phyloP scores from a whole-genome alignment of 1,140 invertebrate species.

The Trichoplusia ni region DNA sequence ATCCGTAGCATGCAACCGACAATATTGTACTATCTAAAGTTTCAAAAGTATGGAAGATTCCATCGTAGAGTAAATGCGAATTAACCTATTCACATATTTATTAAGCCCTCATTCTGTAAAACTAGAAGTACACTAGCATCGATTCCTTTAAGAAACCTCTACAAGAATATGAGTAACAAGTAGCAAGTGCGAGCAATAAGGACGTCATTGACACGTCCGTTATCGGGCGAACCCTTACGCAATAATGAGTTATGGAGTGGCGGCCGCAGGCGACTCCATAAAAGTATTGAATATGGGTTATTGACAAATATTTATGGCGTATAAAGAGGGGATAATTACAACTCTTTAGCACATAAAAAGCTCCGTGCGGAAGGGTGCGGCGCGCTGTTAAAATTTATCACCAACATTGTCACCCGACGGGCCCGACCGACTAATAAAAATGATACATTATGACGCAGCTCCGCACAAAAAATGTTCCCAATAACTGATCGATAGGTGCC shows the following conservation, averaged over 20 bases:
- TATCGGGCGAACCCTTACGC: slow-evolving; percentile 61
- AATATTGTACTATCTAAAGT: no score
- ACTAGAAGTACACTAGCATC: no score
- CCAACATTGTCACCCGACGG: slow-evolving; percentile 58
- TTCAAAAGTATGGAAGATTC: no score
- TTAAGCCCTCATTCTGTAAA: no score
- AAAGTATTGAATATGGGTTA: slow-evolving; percentile 76
- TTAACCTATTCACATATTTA: no score
- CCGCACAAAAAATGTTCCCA: slow-evolving; percentile 24
- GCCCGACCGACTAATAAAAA: slow-evolving; percentile 43
- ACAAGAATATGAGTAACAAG: not conserved
- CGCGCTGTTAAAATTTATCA: slow-evolving; percentile 69
- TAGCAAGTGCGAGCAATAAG: slow-evolving; percentile 41
- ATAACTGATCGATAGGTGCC: slow-evolving; percentile 15
- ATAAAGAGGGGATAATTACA: slow-evolving; percentile 81
- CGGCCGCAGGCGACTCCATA: slow-evolving; percentile 69
- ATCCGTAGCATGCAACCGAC: no score
- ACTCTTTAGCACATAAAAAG: slow-evolving; percentile 80
- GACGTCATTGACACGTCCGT: slow-evolving; percentile 48
- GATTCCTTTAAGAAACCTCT: not conserved
- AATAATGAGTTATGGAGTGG: slow-evolving; percentile 73
- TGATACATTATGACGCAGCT: slow-evolving; percentile 38
- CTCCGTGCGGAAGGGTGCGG: slow-evolving; percentile 65
- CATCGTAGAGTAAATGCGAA: no score
- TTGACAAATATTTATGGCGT: slow-evolving; percentile 80